Conservation (phyloP, 2,888 invertebrate species). For the Ichneumoninae sp. region DNA sequence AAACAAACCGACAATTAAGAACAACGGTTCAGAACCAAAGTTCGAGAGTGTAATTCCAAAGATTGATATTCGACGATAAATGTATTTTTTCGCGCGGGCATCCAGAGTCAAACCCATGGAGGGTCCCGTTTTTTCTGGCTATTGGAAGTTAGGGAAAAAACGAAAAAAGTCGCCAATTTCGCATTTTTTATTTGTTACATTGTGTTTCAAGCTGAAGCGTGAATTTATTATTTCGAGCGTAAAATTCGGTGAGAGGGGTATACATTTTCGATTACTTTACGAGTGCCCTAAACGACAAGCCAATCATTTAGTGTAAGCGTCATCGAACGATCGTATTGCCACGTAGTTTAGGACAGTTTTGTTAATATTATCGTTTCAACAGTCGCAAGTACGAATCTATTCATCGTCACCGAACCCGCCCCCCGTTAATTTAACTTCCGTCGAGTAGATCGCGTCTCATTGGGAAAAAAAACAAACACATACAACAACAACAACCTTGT, state of each 20-base stretch:
- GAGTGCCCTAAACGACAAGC: slow-evolving; percentile 74
- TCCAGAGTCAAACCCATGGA: slow-evolving; percentile 7
- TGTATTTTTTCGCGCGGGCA: neutral
- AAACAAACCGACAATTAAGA: slow-evolving; percentile 39
- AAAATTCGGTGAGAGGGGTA: slow-evolving; percentile 4
- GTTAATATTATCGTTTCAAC: slow-evolving; percentile 45
- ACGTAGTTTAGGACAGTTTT: slow-evolving; percentile 37
- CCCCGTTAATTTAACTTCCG: slow-evolving; percentile 74
- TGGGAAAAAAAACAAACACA: slow-evolving; percentile 52
- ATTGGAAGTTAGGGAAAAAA: neutral
- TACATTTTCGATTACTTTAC: slow-evolving; percentile 77
- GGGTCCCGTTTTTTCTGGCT: slow-evolving; percentile 3
- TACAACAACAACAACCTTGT: slow-evolving; percentile 62
- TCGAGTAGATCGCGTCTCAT: slow-evolving; percentile 75
- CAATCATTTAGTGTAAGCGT: slow-evolving; percentile 60
- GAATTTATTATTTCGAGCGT: slow-evolving; percentile 48
- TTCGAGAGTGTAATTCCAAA: slow-evolving; percentile 53
- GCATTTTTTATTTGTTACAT: slow-evolving; percentile 28
- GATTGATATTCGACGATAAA: slow-evolving; percentile 46
- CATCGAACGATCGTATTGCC: slow-evolving; percentile 50
- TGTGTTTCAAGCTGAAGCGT: slow-evolving; percentile 22
- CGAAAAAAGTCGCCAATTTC: slow-evolving; percentile 33
- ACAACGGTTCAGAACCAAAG: slow-evolving; percentile 60
- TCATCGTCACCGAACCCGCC: slow-evolving; percentile 71
- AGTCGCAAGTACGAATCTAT: slow-evolving; percentile 77